phyloP scores from a whole-genome alignment of 2,888 invertebrate species.

The Cyclophora punctaria region DNA sequence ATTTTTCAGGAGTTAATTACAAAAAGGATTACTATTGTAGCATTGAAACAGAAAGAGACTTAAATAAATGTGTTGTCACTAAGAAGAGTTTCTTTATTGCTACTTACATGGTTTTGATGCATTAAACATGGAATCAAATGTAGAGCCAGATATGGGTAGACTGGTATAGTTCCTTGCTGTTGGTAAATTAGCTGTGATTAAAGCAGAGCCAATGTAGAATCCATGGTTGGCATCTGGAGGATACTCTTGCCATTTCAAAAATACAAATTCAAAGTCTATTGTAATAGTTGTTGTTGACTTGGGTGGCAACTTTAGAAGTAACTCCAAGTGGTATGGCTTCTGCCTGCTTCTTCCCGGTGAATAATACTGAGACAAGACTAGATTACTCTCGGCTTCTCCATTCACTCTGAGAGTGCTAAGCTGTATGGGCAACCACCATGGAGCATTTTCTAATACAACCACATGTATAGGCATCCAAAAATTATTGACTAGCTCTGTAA shows the following conservation, averaged over 20 bases:
- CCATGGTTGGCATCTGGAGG: slow-evolving; percentile 99
- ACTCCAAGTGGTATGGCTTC: slow-evolving; percentile 91
- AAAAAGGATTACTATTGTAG: too few species aligned
- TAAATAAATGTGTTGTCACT: too few species aligned
- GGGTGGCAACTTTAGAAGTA: slow-evolving; percentile 86
- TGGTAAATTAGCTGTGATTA: slow-evolving; percentile 86
- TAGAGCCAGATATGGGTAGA: slow-evolving; percentile 81
- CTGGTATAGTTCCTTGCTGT: slow-evolving; percentile 86
- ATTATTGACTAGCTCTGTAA: slow-evolving; percentile 88
- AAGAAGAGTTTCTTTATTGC: too few species aligned
- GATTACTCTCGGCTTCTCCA: slow-evolving; percentile 75
- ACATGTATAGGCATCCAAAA: slow-evolving; percentile 84
- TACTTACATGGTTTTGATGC: slow-evolving; percentile 74
- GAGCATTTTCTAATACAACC: slow-evolving; percentile 91
- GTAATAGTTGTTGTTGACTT: slow-evolving; percentile 86
- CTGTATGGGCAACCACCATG: slow-evolving; percentile 93
- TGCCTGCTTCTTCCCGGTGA: slow-evolving; percentile 88
- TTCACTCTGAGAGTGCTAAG: slow-evolving; percentile 88
- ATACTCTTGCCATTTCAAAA: slow-evolving; percentile 98
- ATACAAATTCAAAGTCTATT: slow-evolving; percentile 95
- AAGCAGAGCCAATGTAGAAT: slow-evolving; percentile 93
- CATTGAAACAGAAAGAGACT: too few species aligned
- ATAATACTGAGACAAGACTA: slow-evolving; percentile 69
- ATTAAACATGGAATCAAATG: slow-evolving; percentile 79
- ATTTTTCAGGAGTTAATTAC: too few species aligned